Evolutionary conservation across 2,797 vertebrate genomes (phyloP), one percentile per base, ranked within the genome.

Genomic region (Phylloscopus collybita): DNA sequence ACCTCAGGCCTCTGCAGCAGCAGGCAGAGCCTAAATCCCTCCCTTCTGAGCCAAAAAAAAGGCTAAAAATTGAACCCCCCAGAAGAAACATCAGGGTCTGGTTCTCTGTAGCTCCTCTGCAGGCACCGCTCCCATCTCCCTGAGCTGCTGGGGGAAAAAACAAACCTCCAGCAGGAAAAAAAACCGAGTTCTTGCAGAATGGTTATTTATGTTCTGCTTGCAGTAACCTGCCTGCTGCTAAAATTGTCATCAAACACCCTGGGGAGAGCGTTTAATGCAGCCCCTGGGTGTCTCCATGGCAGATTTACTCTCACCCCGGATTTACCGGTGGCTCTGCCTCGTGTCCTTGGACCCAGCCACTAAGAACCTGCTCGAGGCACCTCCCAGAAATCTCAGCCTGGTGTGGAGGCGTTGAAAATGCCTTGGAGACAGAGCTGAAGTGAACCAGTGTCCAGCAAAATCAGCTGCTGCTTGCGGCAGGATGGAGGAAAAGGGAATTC

Each of bases 191-290:
- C 47, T 30, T 19, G 21, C 79, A 82, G 62, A 42, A 38, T 19
- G 74, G 81, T 96, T 92, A 60, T 88, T 92, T 84, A 59, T 73
- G 72, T 67, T 73, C 74, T 66, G 91, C 82, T 42, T 61, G 93
- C 86, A 71, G 56, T 34, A 42, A 64, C 67, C 84, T 90, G 75
- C 47, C 50, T 59, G 94, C 84, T 86, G 76, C 56, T 69, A 84
- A 78, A 82, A 91, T n/a, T 54, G 76, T 76, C 94, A 42, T 11
- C 26, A 38, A 92, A 40, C 16, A 54, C 80, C 76, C 70, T 3
- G 27, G 64, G 76, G 74, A 88, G 56, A 44, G 70, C 14, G 7
- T 56, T 65, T 14, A 18, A n/a, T 13, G 59, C 80, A 61, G 65
- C 84, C 74, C 88, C 80, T 15, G 26, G 34, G 85, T 20, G 36